Percentiles rank a stretch among this genome's conserved stretches.
Evolutionary conservation across 2,888 invertebrate genomes (phyloP).

Genomic region (Malacosoma neustria): DNA sequence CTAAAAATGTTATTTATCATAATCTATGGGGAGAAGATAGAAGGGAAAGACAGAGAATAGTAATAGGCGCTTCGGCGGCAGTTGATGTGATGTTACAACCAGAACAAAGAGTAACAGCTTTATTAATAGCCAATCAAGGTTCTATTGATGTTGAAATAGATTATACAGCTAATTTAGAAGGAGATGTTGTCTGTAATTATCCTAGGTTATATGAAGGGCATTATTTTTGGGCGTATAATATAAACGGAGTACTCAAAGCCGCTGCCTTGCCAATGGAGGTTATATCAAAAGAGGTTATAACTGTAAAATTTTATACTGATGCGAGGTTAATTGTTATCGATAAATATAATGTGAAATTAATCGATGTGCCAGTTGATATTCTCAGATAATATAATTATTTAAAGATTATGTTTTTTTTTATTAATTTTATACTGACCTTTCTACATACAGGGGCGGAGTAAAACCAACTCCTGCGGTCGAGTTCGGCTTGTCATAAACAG

Average conservation of each 20-base stretch:
- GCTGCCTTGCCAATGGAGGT: background rate
- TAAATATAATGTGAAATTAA: constrained; percentile 17
- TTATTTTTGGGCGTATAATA: constrained; percentile 29
- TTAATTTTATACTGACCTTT: no score
- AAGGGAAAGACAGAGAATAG: background rate
- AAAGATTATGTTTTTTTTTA: no score
- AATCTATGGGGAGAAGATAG: background rate
- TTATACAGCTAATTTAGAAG: constrained; percentile 25
- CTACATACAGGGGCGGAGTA: background rate
- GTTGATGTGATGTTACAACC: constrained; percentile 10
- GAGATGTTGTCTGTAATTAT: constrained; percentile 25
- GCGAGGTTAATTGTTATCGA: constrained; percentile 24
- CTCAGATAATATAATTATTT: no score
- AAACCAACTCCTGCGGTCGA: background rate
- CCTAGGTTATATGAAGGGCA: constrained; percentile 20
- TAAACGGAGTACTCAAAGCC: constrained; percentile 18
- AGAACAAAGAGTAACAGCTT: constrained; percentile 18
- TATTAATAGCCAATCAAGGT: constrained; percentile 21
- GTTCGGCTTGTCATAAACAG: background rate
- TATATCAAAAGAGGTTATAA: constrained; percentile 6
- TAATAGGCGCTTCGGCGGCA: background rate
- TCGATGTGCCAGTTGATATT: background rate
- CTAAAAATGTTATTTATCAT: background rate
- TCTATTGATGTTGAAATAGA: constrained; percentile 24
- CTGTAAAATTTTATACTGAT: constrained; percentile 10